Conservation (phyloP, 2,113 vertebrate species). For the Larimichthys polyactis region DNA sequence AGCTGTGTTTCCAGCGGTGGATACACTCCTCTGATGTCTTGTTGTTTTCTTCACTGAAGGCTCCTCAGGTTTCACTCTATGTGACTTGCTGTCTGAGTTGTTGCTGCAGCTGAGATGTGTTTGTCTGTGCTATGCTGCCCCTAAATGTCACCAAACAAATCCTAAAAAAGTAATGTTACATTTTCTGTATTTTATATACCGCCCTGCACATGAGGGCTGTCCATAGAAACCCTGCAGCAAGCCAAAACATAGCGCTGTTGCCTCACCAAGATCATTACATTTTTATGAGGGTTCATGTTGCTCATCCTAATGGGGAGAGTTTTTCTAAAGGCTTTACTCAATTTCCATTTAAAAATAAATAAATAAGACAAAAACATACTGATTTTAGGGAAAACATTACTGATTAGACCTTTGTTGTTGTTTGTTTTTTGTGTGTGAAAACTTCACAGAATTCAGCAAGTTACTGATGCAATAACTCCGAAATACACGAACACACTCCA, state of each 20-base stretch:
- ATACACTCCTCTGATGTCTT: slow-evolving; percentile 34
- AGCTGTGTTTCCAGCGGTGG: slow-evolving; percentile 28
- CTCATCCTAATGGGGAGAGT: not conserved
- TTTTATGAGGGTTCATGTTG: slow-evolving; percentile 15
- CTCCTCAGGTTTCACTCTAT: slow-evolving; percentile 3
- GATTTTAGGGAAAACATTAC: not conserved
- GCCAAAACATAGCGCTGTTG: not conserved
- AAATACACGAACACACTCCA: slow-evolving; percentile 6
- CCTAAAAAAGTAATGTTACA: not conserved
- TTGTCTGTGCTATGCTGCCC: not conserved
- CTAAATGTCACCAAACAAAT: slow-evolving; percentile 17
- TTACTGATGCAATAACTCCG: slow-evolving; percentile 48
- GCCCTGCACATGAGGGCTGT: not conserved
- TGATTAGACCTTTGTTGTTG: slow-evolving; percentile 30
- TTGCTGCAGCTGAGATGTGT: slow-evolving; percentile 9
- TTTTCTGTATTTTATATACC: not conserved
- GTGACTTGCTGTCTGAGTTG: slow-evolving; percentile 6
- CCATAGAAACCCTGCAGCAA: not conserved
- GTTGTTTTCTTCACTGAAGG: slow-evolving; percentile 6
- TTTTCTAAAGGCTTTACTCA: not conserved
- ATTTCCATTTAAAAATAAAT: not conserved
- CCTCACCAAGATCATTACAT: not conserved
- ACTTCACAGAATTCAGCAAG: slow-evolving; percentile 1
- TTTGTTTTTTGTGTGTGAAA: not conserved
- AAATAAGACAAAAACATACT: not conserved